phyloP scores from a whole-genome alignment of 2,888 invertebrate genomes.

The Hesperia comma region DNA sequence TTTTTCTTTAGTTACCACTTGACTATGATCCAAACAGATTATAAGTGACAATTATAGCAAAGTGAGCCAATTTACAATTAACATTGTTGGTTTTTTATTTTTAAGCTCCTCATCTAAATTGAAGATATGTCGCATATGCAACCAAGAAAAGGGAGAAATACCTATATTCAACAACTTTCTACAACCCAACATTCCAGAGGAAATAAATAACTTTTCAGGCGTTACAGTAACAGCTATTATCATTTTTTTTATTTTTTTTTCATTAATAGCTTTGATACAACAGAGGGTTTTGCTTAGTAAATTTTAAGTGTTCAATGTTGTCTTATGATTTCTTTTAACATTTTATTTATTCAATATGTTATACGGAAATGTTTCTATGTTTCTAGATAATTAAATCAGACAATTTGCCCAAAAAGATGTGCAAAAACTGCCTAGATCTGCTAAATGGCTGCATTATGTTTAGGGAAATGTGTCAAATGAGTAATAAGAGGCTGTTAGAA shows the following conservation, averaged over 20 bases:
- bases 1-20: no score
- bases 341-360: conserved; percentile 11
- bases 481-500: conserved; percentile 58
- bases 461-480: conserved; percentile 70
- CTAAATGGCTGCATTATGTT: conserved; percentile 75
- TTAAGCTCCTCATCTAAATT: conserved; percentile 20
- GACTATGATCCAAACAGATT: no score
- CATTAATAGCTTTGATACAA: no score
- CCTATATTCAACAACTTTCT: conserved; percentile 68
- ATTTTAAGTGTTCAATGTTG: no score
- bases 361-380: neutral
- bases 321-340: no score
- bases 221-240: conserved; percentile 59
- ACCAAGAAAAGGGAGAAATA: conserved; percentile 62
- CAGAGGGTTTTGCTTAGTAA: no score
- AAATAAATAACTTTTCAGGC: conserved; percentile 69
- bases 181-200: conserved; percentile 67
- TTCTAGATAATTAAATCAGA: conserved; percentile 62
- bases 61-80: no score
- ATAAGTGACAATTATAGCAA: no score
- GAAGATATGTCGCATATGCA: conserved; percentile 67
- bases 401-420: conserved; percentile 65
- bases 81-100: neutral
- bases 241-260: neutral
- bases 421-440: conserved; percentile 68